Evolutionary conservation across 2,113 vertebrate genomes (phyloP).

Genomic region (Tachysurus fulvidraco): DNA sequence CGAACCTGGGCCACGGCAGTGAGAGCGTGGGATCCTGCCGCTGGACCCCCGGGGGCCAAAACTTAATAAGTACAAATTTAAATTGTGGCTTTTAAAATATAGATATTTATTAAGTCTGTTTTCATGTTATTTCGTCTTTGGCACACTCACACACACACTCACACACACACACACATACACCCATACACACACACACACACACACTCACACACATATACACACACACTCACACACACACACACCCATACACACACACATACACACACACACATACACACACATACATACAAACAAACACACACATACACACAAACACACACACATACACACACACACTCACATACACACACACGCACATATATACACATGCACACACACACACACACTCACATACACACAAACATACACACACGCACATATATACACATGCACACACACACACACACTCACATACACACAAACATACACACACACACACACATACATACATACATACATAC

Average conservation of each 20-base stretch:
- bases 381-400: no score
- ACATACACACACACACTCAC: constrained; percentile 11
- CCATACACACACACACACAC: not conserved
- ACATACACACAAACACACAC: not conserved
- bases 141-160: not conserved
- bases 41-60: no score
- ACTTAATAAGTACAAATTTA: not conserved
- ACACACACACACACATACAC: constrained; percentile 3
- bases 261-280: no score
- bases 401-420: no score
- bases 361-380: not conserved
- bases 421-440: no score
- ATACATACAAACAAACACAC: no score
- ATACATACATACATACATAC: constrained; percentile 5
- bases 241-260: no score
- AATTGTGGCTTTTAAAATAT: not conserved
- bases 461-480: constrained; percentile 12
- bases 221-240: no score
- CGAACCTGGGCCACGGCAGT: no score
- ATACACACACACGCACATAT: constrained; percentile 4
- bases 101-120: not conserved
- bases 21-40: no score
- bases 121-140: not conserved
- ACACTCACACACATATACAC: no score
- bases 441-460: not conserved